These are phyloP conservation scores for Batillaria attramentaria DNA, from an alignment of 1,140 invertebrate species.

Conservation along the genomic window DNA sequence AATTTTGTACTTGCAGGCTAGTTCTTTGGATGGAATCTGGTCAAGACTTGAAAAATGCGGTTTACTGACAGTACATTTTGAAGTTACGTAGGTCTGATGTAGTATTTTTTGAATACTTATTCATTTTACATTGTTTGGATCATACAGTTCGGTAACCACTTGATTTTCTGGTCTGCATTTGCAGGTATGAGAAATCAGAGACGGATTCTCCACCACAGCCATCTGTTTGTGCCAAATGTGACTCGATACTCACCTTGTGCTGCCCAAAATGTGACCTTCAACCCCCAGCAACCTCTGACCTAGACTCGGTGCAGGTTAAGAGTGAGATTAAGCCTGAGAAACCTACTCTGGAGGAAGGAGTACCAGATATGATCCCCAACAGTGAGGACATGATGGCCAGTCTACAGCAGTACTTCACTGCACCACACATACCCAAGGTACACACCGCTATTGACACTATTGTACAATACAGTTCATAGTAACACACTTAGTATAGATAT, in stretches of 20 bases:
- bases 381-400: neutral
- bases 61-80: neutral
- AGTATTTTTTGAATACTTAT: neutral
- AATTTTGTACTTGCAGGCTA: neutral
- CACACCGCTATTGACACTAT: too few relatives aligned
- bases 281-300: neutral
- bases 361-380: neutral
- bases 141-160: neutral
- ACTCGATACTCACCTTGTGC: neutral
- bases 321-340: neutral
- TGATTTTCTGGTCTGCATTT: neutral
- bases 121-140: neutral
- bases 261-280: neutral
- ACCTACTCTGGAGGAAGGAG: neutral
- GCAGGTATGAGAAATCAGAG: conserved; percentile 2
- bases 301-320: neutral
- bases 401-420: neutral
- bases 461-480: neutral
- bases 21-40: neutral
- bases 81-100: neutral
- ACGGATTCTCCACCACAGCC: neutral
- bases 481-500: neutral
- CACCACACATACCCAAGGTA: too few relatives aligned
- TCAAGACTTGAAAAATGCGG: neutral
- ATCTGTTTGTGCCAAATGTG: conserved; percentile 8